Base-by-base conservation (phyloP, 2,888 invertebrate species). In the Scaptomyza parva region DNA sequence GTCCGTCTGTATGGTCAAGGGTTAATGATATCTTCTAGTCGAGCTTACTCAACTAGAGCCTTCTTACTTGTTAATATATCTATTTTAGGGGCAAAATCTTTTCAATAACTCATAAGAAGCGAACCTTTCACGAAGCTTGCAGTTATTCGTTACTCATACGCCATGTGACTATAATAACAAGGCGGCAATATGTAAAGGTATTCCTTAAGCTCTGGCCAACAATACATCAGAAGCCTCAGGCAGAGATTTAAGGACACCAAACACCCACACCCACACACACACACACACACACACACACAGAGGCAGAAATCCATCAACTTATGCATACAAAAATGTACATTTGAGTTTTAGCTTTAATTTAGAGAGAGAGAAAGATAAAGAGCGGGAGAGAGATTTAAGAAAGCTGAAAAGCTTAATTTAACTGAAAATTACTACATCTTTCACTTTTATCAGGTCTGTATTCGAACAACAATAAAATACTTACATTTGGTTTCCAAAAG, bases 91-190 rank as follows among this genome's bases (percentile, higher is more conserved):
- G n/a, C 33, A 11, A 12, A 52, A 61, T 44, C 33, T 35, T 52
- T 55, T n/a, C 26, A 35, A 22, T 57, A 61, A 58, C 63, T 63
- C 35, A 62, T 58, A 76, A 62, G 39, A 62, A 66, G 47, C 51
- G 39, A 66, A 54, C 69, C 69, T 53, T 53, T 59, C 43, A 62
- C 63, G 55, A 75, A 72, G 72, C 76, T 79, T 68, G 33, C 48
- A 67, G 55, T 63, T 69, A 63, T 81, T 81, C n/a, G 81, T 69
- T 62, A 64, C 69, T 30, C 69, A 74, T 65, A 74, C 73, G 64
- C 53, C 69, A 68, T 41, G 72, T 72, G 44, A 47, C 43, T 64
- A 26, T 40, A 53, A 54, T 53, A 41, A 35, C 18, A 40, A 47
- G 45, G 52, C 58, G 47, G 39, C 44, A 22, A 39, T 35, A 52